phyloP scores from a whole-genome alignment of 1,140 invertebrate species.

The Adelges cooleyi region DNA sequence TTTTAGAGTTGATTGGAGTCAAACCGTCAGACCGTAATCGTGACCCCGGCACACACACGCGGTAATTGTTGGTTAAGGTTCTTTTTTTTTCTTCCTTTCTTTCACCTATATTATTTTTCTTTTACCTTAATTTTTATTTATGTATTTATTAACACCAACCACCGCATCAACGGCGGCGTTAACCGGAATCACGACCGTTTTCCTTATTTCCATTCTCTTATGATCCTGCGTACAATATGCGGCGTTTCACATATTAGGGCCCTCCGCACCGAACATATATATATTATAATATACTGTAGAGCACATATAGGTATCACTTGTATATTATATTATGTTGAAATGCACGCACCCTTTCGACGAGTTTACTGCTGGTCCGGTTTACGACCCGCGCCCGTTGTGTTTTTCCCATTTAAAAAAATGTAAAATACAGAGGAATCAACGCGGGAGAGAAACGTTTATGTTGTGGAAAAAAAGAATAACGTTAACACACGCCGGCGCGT shows the following conservation, averaged over 20 bases:
- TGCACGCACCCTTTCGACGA: slow-evolving; percentile 10
- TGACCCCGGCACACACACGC: slow-evolving; percentile 1
- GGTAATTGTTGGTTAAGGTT: slow-evolving; percentile 23
- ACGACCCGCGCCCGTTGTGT: background rate
- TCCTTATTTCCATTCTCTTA: background rate
- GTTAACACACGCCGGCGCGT: slow-evolving; percentile 12
- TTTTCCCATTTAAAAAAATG: slow-evolving; percentile 21
- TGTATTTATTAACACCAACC: slow-evolving; percentile 13
- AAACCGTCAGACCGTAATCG: slow-evolving; percentile 25
- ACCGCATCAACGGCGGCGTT: background rate
- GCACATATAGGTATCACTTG: background rate
- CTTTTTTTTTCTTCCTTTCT: slow-evolving; percentile 17
- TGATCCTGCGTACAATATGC: background rate
- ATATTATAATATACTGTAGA: background rate
- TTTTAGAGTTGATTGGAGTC: slow-evolving; percentile 24
- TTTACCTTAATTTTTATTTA: slow-evolving; percentile 22
- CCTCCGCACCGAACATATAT: too few species aligned
- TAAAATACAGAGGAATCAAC: slow-evolving; percentile 6
- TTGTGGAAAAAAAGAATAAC: slow-evolving; percentile 3
- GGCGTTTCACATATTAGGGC: too few species aligned
- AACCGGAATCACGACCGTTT: slow-evolving; percentile 1
- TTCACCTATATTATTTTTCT: background rate
- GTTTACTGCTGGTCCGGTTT: slow-evolving; percentile 8
- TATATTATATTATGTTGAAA: background rate
- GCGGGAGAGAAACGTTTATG: slow-evolving; percentile 5